Conservation (phyloP, 1,140 invertebrate species). For the Tetranychus urticae region DNA sequence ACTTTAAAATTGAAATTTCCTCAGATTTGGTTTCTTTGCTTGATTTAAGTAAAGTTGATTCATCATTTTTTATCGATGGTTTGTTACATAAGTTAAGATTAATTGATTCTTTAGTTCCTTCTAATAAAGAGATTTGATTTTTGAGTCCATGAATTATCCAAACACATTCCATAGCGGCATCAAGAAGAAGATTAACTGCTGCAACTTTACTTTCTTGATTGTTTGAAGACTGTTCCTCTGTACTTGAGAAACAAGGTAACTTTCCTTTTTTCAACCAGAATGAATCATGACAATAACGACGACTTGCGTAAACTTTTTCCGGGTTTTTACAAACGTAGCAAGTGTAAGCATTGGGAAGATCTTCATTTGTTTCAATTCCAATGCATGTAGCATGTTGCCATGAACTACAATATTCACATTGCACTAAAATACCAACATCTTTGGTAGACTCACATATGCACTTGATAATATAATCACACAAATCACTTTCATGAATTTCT, state of each 20-base stretch:
- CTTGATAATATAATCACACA: slow-evolving; percentile 47
- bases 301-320: slow-evolving; percentile 34
- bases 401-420: slow-evolving; percentile 76
- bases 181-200: not conserved
- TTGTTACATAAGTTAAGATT: not conserved
- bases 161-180: not conserved
- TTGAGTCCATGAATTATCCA: not conserved
- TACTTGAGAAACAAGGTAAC: slow-evolving; percentile 18
- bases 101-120: not conserved
- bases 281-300: slow-evolving; percentile 50
- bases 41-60: not conserved
- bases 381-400: slow-evolving; percentile 83
- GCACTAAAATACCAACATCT: slow-evolving; percentile 79
- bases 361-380: slow-evolving; percentile 45
- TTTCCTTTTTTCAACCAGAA: slow-evolving; percentile 62
- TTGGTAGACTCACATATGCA: slow-evolving; percentile 55
- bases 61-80: not conserved
- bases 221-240: not conserved
- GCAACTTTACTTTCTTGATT: not conserved
- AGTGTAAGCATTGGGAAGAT: slow-evolving; percentile 70
- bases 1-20: not conserved
- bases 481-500: slow-evolving; percentile 8
- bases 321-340: slow-evolving; percentile 65
- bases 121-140: not conserved
- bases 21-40: not conserved